A percentile compares a stretch with the other conserved stretches of the same genome.
These are phyloP conservation scores for Cossypha dichroa DNA, from an alignment of 2,797 vertebrate genomes.

Conservation along the genomic window DNA sequence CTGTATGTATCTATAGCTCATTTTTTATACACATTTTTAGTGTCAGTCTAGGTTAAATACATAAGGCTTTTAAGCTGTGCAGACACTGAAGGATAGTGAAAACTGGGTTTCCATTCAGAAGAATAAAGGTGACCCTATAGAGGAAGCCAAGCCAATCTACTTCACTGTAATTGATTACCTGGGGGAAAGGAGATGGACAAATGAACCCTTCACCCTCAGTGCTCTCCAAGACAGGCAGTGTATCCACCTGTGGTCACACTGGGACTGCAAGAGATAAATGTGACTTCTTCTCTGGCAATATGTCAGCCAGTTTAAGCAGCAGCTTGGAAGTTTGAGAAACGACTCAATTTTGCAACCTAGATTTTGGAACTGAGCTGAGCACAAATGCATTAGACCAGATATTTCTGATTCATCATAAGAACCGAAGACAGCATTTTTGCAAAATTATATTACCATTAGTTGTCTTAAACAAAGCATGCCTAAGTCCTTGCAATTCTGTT, in stretches of 20 bases:
- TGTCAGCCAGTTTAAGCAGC: background rate
- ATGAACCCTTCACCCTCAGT: background rate
- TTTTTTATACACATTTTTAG: background rate
- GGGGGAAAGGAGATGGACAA: background rate
- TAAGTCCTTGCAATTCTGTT: background rate
- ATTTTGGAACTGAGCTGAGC: background rate
- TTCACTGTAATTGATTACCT: constrained; percentile 4
- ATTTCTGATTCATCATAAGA: background rate
- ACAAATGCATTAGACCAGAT: background rate
- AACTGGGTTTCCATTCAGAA: background rate
- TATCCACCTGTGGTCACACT: background rate
- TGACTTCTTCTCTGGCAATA: background rate
- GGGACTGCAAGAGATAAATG: background rate
- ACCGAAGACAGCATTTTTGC: background rate
- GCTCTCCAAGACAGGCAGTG: background rate
- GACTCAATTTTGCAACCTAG: background rate
- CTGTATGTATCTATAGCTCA: background rate
- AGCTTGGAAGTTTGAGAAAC: background rate
- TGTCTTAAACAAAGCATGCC: background rate
- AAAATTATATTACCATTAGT: background rate
- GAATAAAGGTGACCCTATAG: constrained; percentile 1
- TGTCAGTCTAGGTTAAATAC: constrained; percentile 11
- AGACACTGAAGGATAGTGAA: background rate
- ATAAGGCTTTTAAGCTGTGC: background rate
- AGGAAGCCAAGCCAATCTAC: constrained; percentile 14